Evolutionary conservation across 2,888 invertebrate genomes (phyloP).

Genomic region (Podabrus alpinus): DNA sequence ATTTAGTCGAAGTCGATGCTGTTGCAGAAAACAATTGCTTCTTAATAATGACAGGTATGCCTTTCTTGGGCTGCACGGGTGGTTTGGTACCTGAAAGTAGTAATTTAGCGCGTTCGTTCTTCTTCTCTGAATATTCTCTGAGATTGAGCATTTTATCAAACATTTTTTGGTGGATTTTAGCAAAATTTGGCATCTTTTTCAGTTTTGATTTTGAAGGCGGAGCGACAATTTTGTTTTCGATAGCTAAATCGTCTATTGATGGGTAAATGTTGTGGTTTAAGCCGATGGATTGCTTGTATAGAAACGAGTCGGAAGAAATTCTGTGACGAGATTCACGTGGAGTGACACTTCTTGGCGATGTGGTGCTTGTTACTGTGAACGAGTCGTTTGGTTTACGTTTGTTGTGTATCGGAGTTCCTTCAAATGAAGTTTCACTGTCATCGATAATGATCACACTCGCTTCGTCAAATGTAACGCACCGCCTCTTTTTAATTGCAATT

Average conservation of each 20-base stretch:
- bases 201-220: not conserved
- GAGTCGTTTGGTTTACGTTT: not conserved
- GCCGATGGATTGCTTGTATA: not conserved
- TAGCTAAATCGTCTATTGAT: not conserved
- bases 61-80: not conserved
- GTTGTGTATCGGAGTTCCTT: not conserved
- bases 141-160: constrained; percentile 72
- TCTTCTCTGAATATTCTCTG: constrained; percentile 62
- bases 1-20: not conserved
- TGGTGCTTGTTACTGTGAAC: not conserved
- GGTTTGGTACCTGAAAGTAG: constrained; percentile 49
- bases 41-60: not conserved
- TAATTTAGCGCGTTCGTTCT: constrained; percentile 56
- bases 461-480: constrained; percentile 10
- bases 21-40: not conserved
- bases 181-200: constrained; percentile 71
- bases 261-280: not conserved
- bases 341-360: not conserved
- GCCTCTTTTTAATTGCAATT: not conserved
- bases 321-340: not conserved
- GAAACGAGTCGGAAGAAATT: not conserved
- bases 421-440: not conserved
- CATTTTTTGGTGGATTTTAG: constrained; percentile 67
- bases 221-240: not conserved
- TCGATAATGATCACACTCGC: constrained; percentile 12